phyloP scores from a whole-genome alignment of 2,113 vertebrate genomes.

The Halichoerus grypus region DNA sequence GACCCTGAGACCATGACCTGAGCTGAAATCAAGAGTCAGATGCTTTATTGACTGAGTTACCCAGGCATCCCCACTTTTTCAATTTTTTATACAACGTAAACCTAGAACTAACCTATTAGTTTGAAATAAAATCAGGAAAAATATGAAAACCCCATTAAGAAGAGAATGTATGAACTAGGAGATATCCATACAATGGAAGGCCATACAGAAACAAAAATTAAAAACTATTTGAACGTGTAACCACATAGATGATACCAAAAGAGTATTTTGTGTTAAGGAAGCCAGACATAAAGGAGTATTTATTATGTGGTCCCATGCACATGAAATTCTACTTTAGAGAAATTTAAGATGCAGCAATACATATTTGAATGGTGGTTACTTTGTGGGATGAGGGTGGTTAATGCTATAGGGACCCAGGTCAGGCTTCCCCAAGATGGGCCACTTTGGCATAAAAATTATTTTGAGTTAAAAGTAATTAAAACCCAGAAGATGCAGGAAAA shows the following conservation, averaged over 20 bases:
- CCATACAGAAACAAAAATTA: neutral
- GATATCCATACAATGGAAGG: neutral
- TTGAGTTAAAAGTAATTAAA: neutral
- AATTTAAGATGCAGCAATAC: neutral
- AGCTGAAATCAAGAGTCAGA: too few species aligned
- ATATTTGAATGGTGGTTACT: neutral
- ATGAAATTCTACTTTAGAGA: neutral
- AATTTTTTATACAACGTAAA: too few species aligned
- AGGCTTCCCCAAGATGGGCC: neutral
- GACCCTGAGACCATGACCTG: too few species aligned
- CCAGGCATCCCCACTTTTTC: too few species aligned
- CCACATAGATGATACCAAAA: neutral
- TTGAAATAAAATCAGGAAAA: neutral
- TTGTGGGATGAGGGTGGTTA: neutral
- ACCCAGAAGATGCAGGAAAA: neutral
- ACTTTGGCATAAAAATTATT: neutral
- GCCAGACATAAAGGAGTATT: neutral
- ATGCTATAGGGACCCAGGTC: neutral
- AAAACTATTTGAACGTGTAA: neutral
- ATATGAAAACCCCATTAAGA: neutral
- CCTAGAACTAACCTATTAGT: too few species aligned
- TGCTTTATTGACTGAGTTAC: too few species aligned
- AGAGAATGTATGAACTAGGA: neutral
- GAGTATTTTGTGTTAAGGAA: neutral
- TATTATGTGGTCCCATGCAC: neutral